Evolutionary conservation across 92 coral and sea anemone species (phyloP), one percentile per base, ranked within the genome.

Genomic region (Meandrina meandrites): DNA sequence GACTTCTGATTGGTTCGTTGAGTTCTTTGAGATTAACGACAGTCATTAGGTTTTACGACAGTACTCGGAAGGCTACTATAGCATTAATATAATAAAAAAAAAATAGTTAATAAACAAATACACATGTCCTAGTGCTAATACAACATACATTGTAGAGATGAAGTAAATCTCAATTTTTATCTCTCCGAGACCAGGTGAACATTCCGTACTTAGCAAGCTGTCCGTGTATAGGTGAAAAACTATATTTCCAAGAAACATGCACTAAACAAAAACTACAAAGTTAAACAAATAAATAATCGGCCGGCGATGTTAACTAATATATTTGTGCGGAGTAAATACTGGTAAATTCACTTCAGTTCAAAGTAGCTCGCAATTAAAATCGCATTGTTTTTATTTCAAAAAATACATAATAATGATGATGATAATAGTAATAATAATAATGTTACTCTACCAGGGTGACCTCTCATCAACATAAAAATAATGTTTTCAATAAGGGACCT

Each of bases 281-380:
- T 72, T 12, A 75, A 75, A 42, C 79, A 24, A 75, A 75, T 45
- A 75, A 42, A 75, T 75, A 75, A 75, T 5, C 15, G 27, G 30
- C 56, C 5, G 53, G 50, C 53, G 53, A 48, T 75, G 79, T 75
- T 0, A 75, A 75, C 50, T 35, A 42, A 42, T 75, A 12, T 22
- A 42, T 56, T 18, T 70, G 4, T 2, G 30, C n/a, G 8, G 28
- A 36, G 15, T 45, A 22, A 24, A 40, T 19, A 75, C 17, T 9
- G 18, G 0, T 8, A 7, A 24, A 75, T 8, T 48, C 53, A 0
- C 53, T 48, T 48, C n/a, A n/a, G 48, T 48, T 48, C 53, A 48
- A n/a, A n/a, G 53, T 10, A 6, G 30, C 75, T 32, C 32, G 31
- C 14, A 64, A 64, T 64, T 18, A 64, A 15, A n/a, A 60, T 60